phyloP scores from a whole-genome alignment of 2,797 vertebrate genomes.

The Limosa lapponica region DNA sequence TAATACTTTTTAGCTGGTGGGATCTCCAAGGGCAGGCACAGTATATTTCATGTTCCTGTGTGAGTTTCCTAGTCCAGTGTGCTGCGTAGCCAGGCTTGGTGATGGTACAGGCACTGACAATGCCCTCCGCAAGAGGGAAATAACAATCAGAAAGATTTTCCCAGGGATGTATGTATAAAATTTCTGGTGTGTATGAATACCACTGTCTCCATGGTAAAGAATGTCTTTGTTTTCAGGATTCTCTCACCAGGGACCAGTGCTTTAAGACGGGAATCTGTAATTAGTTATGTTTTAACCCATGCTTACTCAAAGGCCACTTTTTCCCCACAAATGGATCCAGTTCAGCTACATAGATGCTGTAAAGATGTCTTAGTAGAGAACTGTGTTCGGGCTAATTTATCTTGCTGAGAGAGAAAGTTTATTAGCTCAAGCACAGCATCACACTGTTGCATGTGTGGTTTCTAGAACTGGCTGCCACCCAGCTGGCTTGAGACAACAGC shows the following conservation, averaged over 20 bases:
- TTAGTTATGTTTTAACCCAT: neutral
- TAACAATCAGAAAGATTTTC: neutral
- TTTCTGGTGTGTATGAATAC: neutral
- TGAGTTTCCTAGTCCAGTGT: neutral
- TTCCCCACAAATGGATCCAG: neutral
- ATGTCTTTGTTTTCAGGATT: neutral
- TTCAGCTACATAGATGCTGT: neutral
- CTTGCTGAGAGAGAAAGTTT: neutral
- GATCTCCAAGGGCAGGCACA: neutral
- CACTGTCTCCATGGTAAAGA: neutral
- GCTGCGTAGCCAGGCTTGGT: neutral
- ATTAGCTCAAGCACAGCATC: neutral
- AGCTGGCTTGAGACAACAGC: neutral
- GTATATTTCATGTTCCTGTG: neutral
- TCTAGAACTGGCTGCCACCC: neutral
- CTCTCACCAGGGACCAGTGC: neutral
- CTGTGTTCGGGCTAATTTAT: neutral
- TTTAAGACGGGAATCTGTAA: neutral
- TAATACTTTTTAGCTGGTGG: neutral
- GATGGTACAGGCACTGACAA: accelerated
- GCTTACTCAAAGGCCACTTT: neutral
- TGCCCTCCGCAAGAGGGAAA: neutral
- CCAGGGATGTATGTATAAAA: accelerated
- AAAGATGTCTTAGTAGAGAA: neutral
- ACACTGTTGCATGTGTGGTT: neutral